Evolutionary conservation across 1,140 invertebrate species (phyloP).

Genomic region (Drosophila bocqueti): DNA sequence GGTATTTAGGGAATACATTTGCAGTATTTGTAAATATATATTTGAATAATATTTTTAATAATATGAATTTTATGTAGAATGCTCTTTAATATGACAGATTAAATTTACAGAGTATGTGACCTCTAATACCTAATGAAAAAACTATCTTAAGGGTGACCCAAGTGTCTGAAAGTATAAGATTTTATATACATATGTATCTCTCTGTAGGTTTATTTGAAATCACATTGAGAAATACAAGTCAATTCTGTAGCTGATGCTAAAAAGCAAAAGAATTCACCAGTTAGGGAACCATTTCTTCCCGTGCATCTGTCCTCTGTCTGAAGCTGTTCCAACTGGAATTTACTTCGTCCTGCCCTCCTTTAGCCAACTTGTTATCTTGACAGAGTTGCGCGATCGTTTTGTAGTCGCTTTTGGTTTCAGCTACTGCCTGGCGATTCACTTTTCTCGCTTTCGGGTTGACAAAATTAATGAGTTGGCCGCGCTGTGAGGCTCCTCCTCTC

Average conservation of each 20-base stretch:
- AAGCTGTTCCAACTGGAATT: conserved; percentile 10
- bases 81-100: background rate
- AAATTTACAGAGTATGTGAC: no score
- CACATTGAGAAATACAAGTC: background rate
- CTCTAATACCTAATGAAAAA: no score
- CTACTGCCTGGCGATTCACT: conserved; percentile 71
- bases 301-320: conserved; percentile 4
- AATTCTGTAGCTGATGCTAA: background rate
- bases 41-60: no score
- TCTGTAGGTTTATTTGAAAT: background rate
- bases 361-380: conserved; percentile 57
- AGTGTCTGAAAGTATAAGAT: background rate
- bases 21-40: background rate
- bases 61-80: background rate
- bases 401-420: conserved; percentile 71
- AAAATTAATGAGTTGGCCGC: conserved; percentile 78
- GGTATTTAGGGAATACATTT: background rate
- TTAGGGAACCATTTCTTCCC: background rate
- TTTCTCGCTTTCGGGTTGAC: conserved; percentile 69
- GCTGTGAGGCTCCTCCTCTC: conserved; percentile 29
- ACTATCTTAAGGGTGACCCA: background rate
- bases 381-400: conserved; percentile 71
- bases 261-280: background rate
- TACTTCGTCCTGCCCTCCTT: conserved; percentile 1
- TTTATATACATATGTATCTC: background rate